These are phyloP conservation scores for Hycleus cichorii DNA, from an alignment of 1,140 invertebrate genomes.

Conservation along the genomic window DNA sequence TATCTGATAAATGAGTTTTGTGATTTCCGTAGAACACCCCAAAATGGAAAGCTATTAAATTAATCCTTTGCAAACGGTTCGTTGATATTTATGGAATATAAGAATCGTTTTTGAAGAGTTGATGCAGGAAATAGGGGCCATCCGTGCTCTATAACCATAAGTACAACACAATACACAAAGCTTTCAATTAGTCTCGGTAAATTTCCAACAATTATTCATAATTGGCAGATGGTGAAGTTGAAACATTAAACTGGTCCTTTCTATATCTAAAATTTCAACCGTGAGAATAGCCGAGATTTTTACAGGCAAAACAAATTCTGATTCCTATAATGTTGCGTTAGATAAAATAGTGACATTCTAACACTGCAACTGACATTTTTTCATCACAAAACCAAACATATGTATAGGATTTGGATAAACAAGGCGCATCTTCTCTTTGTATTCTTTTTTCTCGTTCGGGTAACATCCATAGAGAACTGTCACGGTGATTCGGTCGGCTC, in stretches of 20 bases:
- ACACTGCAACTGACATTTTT: slow-evolving; percentile 21
- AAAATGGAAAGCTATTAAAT: background rate
- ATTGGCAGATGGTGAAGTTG: too few species aligned
- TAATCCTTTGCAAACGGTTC: background rate
- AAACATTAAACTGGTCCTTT: too few species aligned
- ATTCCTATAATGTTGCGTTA: too few species aligned
- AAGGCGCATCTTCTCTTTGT: slow-evolving; percentile 24
- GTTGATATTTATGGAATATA: too few species aligned
- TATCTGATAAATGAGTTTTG: background rate
- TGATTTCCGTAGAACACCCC: background rate
- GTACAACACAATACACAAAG: too few species aligned
- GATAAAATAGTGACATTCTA: background rate
- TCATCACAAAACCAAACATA: slow-evolving; percentile 18
- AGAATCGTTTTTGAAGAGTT: too few species aligned
- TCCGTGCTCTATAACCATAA: background rate
- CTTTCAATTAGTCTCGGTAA: too few species aligned
- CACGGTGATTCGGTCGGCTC: slow-evolving; percentile 17
- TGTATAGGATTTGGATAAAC: slow-evolving; percentile 19
- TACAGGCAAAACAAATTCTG: too few species aligned
- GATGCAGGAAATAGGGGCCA: background rate
- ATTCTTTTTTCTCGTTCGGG: slow-evolving; percentile 15
- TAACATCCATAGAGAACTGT: slow-evolving; percentile 24
- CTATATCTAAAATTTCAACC: too few species aligned
- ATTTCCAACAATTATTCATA: too few species aligned
- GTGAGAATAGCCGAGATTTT: too few species aligned